Evolutionary conservation across 2,113 vertebrate genomes (phyloP).

Genomic region (Meles meles): DNA sequence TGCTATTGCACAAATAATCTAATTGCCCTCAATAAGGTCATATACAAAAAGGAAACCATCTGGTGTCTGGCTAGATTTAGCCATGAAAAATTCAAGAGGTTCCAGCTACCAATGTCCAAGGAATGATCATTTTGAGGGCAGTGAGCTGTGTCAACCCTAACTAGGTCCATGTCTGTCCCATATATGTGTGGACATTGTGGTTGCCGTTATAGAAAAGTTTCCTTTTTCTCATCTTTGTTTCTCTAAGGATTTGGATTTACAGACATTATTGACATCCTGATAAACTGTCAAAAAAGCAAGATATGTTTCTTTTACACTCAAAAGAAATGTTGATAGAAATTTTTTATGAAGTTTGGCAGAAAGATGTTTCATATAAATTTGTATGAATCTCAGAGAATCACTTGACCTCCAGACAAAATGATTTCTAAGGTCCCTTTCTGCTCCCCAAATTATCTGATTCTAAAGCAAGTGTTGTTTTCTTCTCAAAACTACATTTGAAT

Average conservation of each 20-base stretch:
- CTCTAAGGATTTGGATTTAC: not conserved
- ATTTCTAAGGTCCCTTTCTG: not conserved
- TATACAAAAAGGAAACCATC: not conserved
- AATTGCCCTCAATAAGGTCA: constrained; percentile 32
- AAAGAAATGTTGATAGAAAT: constrained; percentile 15
- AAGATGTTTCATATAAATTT: not conserved
- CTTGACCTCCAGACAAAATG: not conserved
- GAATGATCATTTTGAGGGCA: not conserved
- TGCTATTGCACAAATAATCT: constrained; percentile 46
- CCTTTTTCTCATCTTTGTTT: not conserved
- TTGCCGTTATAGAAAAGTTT: not conserved
- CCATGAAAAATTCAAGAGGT: constrained; percentile 1
- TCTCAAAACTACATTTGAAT: not conserved
- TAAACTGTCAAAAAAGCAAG: not conserved
- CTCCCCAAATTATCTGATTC: not conserved
- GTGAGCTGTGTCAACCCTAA: not conserved
- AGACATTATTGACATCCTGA: not conserved
- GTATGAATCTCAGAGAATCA: not conserved
- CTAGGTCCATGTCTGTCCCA: not conserved
- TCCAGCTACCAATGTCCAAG: not conserved
- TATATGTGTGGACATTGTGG: not conserved
- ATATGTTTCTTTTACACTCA: not conserved
- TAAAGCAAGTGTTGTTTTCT: constrained; percentile 22
- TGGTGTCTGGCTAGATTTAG: constrained; percentile 1
- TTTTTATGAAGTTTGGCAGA: not conserved